Conservation (phyloP, 2,113 vertebrate genomes). For the Aleadryas rufinucha region DNA sequence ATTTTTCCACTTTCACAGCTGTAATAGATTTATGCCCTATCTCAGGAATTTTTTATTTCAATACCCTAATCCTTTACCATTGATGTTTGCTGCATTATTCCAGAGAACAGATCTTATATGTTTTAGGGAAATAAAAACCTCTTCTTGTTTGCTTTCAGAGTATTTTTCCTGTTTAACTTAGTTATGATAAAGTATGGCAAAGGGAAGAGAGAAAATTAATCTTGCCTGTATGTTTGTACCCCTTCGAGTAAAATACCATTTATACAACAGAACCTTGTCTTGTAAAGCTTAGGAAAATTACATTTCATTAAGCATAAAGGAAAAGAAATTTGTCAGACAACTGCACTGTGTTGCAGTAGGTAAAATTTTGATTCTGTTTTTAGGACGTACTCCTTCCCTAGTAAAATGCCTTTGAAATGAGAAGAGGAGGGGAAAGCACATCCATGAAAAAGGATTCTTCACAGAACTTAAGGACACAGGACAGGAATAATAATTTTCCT, state of each 20-base stretch:
- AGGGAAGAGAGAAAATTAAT: neutral
- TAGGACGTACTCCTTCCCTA: neutral
- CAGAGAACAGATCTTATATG: neutral
- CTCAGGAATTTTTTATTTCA: neutral
- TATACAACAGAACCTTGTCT: neutral
- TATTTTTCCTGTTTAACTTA: neutral
- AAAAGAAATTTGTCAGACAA: neutral
- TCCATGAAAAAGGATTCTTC: neutral
- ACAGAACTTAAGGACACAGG: neutral
- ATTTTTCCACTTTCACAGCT: neutral
- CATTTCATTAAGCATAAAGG: neutral
- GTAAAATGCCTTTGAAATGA: neutral
- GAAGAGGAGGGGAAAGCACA: neutral
- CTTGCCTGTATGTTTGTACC: neutral
- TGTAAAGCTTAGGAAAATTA: neutral
- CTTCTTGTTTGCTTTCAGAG: neutral
- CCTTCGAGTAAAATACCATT: neutral
- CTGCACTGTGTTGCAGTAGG: neutral
- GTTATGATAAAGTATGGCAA: neutral
- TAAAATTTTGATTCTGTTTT: neutral
- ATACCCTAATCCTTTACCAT: neutral
- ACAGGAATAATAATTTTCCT: neutral
- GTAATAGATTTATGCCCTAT: neutral
- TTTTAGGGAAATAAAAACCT: neutral
- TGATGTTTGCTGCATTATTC: neutral